phyloP scores from a whole-genome alignment of 2,113 vertebrate species.

The Cinclus cinclus region DNA sequence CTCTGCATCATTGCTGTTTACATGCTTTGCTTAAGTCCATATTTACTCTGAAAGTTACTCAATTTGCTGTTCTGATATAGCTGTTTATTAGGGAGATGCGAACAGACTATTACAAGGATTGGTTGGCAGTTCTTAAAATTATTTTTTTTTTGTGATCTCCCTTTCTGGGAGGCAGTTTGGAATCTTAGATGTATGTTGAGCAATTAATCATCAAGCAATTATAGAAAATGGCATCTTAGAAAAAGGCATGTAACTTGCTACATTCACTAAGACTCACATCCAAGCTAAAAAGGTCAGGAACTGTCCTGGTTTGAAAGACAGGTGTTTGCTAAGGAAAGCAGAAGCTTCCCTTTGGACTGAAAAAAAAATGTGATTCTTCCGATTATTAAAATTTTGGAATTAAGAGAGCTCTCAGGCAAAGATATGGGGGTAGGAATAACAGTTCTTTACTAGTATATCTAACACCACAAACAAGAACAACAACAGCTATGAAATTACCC shows the following conservation, averaged over 20 bases:
- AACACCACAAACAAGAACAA: too few species aligned
- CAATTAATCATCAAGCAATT: background rate
- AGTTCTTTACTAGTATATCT: too few species aligned
- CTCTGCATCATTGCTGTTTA: background rate
- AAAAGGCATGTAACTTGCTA: background rate
- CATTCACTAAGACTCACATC: background rate
- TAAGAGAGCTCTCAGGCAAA: too few species aligned
- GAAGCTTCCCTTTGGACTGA: too few species aligned
- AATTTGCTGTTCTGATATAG: background rate
- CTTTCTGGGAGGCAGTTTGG: background rate
- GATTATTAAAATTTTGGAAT: too few species aligned
- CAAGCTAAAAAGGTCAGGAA: background rate
- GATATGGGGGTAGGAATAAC: too few species aligned
- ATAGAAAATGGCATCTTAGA: background rate
- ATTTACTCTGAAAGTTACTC: background rate
- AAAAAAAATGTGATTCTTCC: too few species aligned
- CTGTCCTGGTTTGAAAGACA: too few species aligned
- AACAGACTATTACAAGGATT: background rate
- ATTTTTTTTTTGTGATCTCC: background rate
- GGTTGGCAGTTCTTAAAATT: background rate
- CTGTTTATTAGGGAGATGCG: background rate
- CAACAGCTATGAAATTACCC: too few species aligned
- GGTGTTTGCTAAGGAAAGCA: too few species aligned
- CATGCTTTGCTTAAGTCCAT: background rate
- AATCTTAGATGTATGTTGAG: background rate